Percentiles rank a stretch among this genome's conserved stretches.
Evolutionary conservation across 2,797 vertebrate genomes (phyloP).

Genomic region (Phoxinus dragarum): DNA sequence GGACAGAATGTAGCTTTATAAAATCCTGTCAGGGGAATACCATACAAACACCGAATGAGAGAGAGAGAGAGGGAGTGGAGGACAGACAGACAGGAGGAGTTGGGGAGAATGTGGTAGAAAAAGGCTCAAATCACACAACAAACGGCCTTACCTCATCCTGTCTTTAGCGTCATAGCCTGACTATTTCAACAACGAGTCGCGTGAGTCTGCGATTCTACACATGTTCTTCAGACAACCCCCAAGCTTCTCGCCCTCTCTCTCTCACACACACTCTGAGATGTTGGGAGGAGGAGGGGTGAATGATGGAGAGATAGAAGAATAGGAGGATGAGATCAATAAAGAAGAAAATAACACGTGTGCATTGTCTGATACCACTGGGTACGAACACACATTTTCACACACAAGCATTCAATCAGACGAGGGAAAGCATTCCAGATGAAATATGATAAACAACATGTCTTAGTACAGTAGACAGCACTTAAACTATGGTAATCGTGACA

Average conservation of each 20-base stretch:
- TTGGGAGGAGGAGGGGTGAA: conserved; percentile 50
- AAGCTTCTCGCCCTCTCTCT: conserved; percentile 47
- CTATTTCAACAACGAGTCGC: conserved; percentile 72
- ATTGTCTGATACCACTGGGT: conserved; percentile 36
- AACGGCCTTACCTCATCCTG: conserved; percentile 75
- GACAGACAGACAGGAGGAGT: not conserved
- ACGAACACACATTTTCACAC: conserved; percentile 3
- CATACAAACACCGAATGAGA: not conserved
- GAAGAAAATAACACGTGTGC: conserved; percentile 27
- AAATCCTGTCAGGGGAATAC: conserved; percentile 59
- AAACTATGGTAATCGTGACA: not conserved
- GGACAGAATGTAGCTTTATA: conserved; percentile 68
- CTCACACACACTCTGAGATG: conserved; percentile 44
- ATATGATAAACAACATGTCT: not conserved
- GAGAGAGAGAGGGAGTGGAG: conserved; percentile 2
- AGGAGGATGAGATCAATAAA: conserved; percentile 56
- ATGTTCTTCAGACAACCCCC: conserved; percentile 40
- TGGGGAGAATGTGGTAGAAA: not conserved
- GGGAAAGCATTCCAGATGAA: not conserved
- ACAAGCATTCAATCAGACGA: conserved; percentile 16
- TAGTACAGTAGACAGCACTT: conserved; percentile 16
- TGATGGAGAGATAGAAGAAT: conserved; percentile 52
- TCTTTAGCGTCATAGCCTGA: conserved; percentile 59
- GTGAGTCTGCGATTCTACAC: conserved; percentile 54
- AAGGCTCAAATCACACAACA: conserved; percentile 22